Conservation (phyloP, 1,140 invertebrate genomes). For the Drosophila novamexicana region DNA sequence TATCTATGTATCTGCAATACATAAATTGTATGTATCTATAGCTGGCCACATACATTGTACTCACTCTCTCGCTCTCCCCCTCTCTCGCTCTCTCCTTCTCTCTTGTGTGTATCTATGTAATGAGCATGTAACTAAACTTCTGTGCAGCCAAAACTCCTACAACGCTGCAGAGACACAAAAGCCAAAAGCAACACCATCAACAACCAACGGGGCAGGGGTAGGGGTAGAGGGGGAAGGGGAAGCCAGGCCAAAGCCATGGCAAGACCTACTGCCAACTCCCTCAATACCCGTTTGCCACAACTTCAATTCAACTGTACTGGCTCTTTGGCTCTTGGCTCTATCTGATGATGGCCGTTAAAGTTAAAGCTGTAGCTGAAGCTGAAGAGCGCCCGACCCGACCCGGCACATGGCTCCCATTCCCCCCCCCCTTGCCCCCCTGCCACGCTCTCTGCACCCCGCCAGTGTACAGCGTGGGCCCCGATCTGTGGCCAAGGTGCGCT, state of each 20-base stretch:
- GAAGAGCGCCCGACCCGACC: constrained; percentile 77
- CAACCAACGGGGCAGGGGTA: constrained; percentile 1
- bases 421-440: neutral
- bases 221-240: constrained; percentile 7
- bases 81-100: constrained; percentile 7
- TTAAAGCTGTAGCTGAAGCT: constrained; percentile 58
- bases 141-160: constrained; percentile 81
- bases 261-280: constrained; percentile 63
- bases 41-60: constrained; percentile 67
- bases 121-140: constrained; percentile 82
- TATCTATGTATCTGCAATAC: constrained; percentile 74
- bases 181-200: constrained; percentile 25
- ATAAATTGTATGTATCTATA: constrained; percentile 69
- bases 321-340: constrained; percentile 56
- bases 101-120: constrained; percentile 68
- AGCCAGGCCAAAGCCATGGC: constrained; percentile 12
- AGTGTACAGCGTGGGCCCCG: constrained; percentile 10
- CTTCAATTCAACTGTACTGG: constrained; percentile 79
- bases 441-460: neutral
- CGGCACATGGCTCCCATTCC: constrained; percentile 48
- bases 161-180: constrained; percentile 66
- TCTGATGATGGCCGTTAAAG: constrained; percentile 82
- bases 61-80: constrained; percentile 12
- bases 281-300: constrained; percentile 76
- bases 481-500: constrained; percentile 34